Conservation (phyloP, 2,888 invertebrate species). For the Cerceris ruficornis region DNA sequence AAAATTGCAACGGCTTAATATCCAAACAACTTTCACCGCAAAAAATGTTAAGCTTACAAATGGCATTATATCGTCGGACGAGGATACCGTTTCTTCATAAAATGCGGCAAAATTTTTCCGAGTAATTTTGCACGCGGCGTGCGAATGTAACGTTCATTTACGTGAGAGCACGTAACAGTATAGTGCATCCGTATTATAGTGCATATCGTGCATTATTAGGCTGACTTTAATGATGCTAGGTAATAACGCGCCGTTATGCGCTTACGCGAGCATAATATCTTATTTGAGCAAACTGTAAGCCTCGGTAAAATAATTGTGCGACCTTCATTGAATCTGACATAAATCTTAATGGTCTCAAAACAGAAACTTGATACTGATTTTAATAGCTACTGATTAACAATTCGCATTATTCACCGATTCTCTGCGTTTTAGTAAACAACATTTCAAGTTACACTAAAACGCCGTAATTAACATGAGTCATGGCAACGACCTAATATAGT, state of each 20-base stretch:
- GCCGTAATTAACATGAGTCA: too few relatives aligned
- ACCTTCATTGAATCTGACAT: slow-evolving; percentile 2
- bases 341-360: neutral
- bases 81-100: too few relatives aligned
- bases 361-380: neutral
- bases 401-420: too few relatives aligned
- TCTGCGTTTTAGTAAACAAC: too few relatives aligned
- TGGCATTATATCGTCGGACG: too few relatives aligned
- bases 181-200: neutral
- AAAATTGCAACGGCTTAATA: too few relatives aligned
- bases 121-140: neutral
- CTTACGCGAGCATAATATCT: slow-evolving; percentile 43
- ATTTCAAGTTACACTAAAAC: too few relatives aligned
- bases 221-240: slow-evolving; percentile 36
- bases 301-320: slow-evolving; percentile 2
- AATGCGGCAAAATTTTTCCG: neutral
- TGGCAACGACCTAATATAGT: too few relatives aligned
- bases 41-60: too few relatives aligned
- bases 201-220: slow-evolving; percentile 40
- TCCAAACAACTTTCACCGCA: too few relatives aligned
- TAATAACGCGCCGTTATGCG: slow-evolving; percentile 26
- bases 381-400: too few relatives aligned
- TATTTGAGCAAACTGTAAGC: slow-evolving; percentile 29
- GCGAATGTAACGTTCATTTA: neutral
- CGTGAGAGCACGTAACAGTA: neutral